These are phyloP conservation scores for Tipula helvola DNA, from an alignment of 2,888 invertebrate species.

Conservation along the genomic window DNA sequence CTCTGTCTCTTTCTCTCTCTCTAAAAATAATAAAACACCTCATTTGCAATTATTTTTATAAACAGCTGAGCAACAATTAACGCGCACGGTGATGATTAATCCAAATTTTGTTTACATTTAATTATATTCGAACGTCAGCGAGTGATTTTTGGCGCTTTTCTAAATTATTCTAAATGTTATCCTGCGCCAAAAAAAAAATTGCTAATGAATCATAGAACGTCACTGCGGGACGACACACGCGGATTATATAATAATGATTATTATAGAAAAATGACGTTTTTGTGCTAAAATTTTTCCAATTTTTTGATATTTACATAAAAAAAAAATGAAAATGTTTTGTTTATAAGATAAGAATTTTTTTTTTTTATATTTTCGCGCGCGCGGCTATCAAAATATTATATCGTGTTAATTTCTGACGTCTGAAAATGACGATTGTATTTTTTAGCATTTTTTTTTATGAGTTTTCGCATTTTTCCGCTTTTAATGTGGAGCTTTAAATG, in stretches of 20 bases:
- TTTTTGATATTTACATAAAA: background rate
- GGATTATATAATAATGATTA: background rate
- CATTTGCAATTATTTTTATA: no score
- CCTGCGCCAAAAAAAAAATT: background rate
- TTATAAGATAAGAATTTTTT: background rate
- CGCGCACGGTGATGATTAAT: background rate
- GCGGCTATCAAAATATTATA: background rate
- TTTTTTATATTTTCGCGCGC: background rate
- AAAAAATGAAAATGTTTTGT: background rate
- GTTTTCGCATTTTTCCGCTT: background rate
- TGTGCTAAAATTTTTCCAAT: background rate
- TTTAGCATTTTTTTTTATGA: background rate
- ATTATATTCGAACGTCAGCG: background rate
- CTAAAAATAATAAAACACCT: background rate
- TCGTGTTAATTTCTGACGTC: background rate
- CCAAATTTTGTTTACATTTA: constrained; percentile 4
- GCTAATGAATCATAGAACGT: background rate
- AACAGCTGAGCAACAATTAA: background rate
- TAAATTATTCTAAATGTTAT: background rate
- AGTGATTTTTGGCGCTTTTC: background rate
- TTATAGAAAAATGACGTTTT: background rate
- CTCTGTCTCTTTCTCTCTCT: no score
- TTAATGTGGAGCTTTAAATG: background rate
- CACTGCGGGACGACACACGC: background rate
- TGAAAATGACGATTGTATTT: background rate